These are phyloP conservation scores for Lota lota DNA, from an alignment of 2,113 vertebrate species.

Conservation along the genomic window DNA sequence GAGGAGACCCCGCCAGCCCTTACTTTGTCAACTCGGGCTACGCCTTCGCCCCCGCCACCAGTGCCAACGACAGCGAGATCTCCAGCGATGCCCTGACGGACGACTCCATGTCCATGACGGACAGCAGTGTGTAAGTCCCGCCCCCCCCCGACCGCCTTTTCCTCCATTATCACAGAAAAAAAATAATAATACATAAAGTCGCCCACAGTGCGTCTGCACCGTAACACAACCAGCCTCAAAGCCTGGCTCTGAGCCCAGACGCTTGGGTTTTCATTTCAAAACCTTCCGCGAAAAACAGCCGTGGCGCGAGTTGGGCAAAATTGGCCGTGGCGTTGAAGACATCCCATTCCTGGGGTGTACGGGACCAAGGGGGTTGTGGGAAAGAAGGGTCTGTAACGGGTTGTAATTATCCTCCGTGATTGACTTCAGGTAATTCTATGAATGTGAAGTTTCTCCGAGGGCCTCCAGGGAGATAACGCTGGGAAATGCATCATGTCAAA, in stretches of 20 bases:
- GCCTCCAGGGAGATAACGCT: slow-evolving; percentile 61
- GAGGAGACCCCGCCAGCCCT: slow-evolving; percentile 79
- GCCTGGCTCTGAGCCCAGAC: slow-evolving; percentile 24
- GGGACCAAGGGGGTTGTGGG: slow-evolving; percentile 22
- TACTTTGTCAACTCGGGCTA: slow-evolving; percentile 89
- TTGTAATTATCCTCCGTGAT: slow-evolving; percentile 61
- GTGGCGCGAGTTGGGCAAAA: slow-evolving; percentile 38
- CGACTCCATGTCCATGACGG: slow-evolving; percentile 94
- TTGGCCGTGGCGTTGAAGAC: slow-evolving; percentile 39
- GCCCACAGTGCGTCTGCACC: no score
- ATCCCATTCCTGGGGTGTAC: slow-evolving; percentile 27
- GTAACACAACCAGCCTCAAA: slow-evolving; percentile 3
- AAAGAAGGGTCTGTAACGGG: slow-evolving; percentile 57
- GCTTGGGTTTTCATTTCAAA: slow-evolving; percentile 33
- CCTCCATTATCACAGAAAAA: not conserved
- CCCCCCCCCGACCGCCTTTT: slow-evolving; percentile 31
- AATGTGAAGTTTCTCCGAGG: slow-evolving; percentile 57
- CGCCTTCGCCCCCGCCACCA: slow-evolving; percentile 89
- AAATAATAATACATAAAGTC: not conserved
- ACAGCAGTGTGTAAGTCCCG: slow-evolving; percentile 92
- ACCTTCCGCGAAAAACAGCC: slow-evolving; percentile 45
- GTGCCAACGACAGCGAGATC: slow-evolving; percentile 93
- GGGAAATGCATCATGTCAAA: slow-evolving; percentile 66
- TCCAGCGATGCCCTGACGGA: slow-evolving; percentile 94
- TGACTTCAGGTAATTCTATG: slow-evolving; percentile 67